Evolutionary conservation across 1,140 invertebrate genomes (phyloP), one percentile per base, ranked within the genome.

Genomic region (Thaumatotibia leucotreta): DNA sequence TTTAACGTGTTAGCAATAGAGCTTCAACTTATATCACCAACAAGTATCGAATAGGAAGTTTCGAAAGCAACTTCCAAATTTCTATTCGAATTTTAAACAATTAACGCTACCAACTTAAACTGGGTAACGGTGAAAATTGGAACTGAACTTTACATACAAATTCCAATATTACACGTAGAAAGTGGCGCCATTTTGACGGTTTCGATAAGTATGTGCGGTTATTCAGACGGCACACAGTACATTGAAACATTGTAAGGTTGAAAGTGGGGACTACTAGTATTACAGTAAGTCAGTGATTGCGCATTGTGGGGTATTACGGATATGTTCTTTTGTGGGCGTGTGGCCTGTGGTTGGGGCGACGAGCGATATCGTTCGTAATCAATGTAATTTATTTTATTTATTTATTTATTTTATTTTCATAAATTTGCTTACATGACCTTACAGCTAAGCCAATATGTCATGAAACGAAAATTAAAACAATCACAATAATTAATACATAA

Each of bases 241-340:
- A 11, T 23, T 4, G 1, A 52, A 22, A 11, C 24, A 58, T 29
- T 58, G 52, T 58, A 27, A 58, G 11, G n/a, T 50, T 52, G 23
- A 11, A 27, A 27, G 52, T 27, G 50, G 10, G 22, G 52, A 58
- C 52, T 58, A 58, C 52, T 58, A 58, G 52, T 58, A 58, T 58
- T 58, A 54, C 50, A 24, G 50, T 39, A 24, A 20, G 22, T 10
- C 49, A 10, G 23, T 54, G 50, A 54, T 54, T 54, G 50, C 23
- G 24, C n/a, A 54, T 54, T 54, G 50, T 54, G 2, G n/a, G 22
- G 50, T 27, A 54, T 27, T 24, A n/a, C n/a, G 22, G 22, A 54
- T 23, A 22, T 10, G 22, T 54, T 54, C 50, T 24, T n/a, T 52
- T 54, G 50, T 27, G 50, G 22, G 9, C 2, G 50, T 54, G 50